Conservation (phyloP, 2,113 vertebrate species). For the Lynx canadensis region DNA sequence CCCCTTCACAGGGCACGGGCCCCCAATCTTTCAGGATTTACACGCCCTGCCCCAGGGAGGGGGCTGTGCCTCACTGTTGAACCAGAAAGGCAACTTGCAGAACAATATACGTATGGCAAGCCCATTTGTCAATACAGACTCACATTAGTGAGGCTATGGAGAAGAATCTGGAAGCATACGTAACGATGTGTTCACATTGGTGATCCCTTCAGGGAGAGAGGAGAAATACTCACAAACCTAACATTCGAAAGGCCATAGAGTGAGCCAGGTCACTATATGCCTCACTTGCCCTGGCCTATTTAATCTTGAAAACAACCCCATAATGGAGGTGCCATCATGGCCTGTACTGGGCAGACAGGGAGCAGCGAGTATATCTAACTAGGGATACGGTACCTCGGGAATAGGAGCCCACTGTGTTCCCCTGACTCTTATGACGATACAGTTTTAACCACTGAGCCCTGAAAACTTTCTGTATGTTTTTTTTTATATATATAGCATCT, state of each 20-base stretch:
- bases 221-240: accelerated
- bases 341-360: accelerated
- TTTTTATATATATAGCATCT: background rate
- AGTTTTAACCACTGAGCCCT: background rate
- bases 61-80: accelerated
- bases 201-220: background rate
- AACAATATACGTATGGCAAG: accelerated
- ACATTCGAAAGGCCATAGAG: background rate
- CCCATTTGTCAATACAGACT: background rate
- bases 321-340: accelerated
- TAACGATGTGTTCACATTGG: accelerated
- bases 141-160: accelerated
- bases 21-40: background rate
- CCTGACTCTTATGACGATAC: background rate
- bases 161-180: background rate
- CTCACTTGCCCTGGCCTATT: background rate
- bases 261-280: accelerated
- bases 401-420: accelerated
- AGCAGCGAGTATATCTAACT: accelerated
- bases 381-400: accelerated
- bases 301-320: background rate
- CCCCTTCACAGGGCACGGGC: accelerated
- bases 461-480: background rate
- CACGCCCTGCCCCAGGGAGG: accelerated
- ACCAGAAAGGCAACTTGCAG: background rate